Evolutionary conservation across 2,113 vertebrate genomes (phyloP), one percentile per base, ranked within the genome.

Genomic region (Passer domesticus): DNA sequence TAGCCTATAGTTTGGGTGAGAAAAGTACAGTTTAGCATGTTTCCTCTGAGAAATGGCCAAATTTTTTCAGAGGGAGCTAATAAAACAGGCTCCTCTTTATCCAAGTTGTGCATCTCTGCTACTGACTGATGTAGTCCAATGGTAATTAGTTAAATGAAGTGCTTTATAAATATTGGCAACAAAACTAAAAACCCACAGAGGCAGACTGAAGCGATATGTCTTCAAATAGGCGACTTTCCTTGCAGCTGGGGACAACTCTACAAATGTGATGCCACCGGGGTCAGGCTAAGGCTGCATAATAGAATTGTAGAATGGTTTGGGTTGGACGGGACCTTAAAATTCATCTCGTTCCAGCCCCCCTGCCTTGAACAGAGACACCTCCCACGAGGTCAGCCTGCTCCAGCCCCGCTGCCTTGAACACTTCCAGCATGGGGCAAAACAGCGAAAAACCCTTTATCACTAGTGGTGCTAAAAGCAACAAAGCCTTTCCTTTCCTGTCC

Each of bases 231-330:
- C 37, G 55, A 25, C 8, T 83, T 70, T 17, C 13, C 30, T 53
- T 23, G 49, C 33, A 49, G 3, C 18, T 10, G 53, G 8, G 47
- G 15, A n/a, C 62, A 33, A 3, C 19, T 79, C 22, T 15, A 1
- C 35, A 44, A 2, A 0, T 9, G 20, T 8, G 46, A 19, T 49
- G 41, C 18, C 59, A 4, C 11, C 0, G 0, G 23, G 27, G 17
- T 39, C 39, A 28, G 50, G 18, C 53, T 75, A 14, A 59, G 27
- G 47, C 31, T 67, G 68, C 10, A 14, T 15, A 22, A 24, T 4
- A 23, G 41, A 70, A 56, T 43, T 9, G 11, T 5, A 31, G 31
- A 55, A 69, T 13, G 12, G 30, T 28, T 37, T 70, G 25, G 7
- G 12, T 33, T 20, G 31, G 41, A 55, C 4, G 2, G 35, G 17